Evolutionary conservation across 2,113 vertebrate species (phyloP), one percentile per base, ranked within the genome.

Genomic region (Eonycteris spelaea): DNA sequence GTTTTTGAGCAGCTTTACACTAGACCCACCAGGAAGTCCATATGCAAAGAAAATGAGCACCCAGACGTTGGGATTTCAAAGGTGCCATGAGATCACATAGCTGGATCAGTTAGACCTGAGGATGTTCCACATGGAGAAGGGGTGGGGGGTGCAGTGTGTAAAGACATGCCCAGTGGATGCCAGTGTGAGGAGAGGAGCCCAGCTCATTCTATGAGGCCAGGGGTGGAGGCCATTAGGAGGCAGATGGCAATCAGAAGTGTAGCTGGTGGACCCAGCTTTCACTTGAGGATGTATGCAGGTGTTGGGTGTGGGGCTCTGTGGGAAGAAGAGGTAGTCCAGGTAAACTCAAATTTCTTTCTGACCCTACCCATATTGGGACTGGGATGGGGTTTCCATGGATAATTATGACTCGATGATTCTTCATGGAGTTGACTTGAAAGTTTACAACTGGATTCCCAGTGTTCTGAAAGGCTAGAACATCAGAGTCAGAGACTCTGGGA

Each of bases 251-350:
- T 35, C 21, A 38, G 65, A 38, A 61, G 1, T 0, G 2, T 48
- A 2, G 0, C 4, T 15, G 21, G 12, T 7, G 38, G 45, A 7
- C 4, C 24, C 4, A 51, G 48, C 15, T 51, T 3, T 51, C 51
- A 51, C 14, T 51, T 51, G 51, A 51, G 51, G 51, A 51, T 51
- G 15, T 51, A 51, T 16, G 35, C 35, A 7, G 87, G 40, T 24
- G 0, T 2, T 2, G 0, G 0, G 38, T 0, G 0, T 1, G 0
- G 30, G 43, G 10, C 73, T 57, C 43, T 21, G 68, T 1, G 12
- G 4, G 18, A 16, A 26, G 22, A 38, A 35, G 43, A 15, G 35
- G n/a, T 13, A 28, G 30, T 9, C 48, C 9, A 7, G 14, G 79
- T 1, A n/a, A 16, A 53, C 21, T 28, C 26, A 30, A 2, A 3